Base-by-base conservation (phyloP, 2,888 invertebrate genomes). In the Amphiduros pacificus region DNA sequence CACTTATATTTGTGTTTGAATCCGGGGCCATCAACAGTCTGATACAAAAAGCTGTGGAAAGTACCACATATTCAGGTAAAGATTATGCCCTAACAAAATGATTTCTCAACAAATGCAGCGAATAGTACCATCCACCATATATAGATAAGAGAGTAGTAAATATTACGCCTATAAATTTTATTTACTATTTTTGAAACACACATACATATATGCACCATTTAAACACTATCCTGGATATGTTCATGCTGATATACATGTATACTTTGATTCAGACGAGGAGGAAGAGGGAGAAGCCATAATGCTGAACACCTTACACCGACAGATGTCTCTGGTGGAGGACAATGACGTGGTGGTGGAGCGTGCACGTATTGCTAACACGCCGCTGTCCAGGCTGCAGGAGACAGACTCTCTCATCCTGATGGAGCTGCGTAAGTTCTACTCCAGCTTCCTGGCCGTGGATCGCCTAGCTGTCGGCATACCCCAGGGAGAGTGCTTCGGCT, bases 401-500 rank as follows among this genome's bases (percentile, higher is more conserved):
- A 66, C 69, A 20, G 74, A 87, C 69, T 85, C 87, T n/a, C 76
- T 90, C 70, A 70, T 89, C 3, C 87, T 88, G 0, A 76, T 85
- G 54, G 73, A 87, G 65, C 84, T 94, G 9, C 87, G 89, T 22
- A 94, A 94, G 80, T 84, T 82, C 48, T 94, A 93, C 75, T 81
- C 88, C 87, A 50, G 52, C 14, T 86, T 91, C 65, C 80, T 89
- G 60, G 93, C 92, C 0, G 93, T 94, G 0, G 89, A 91, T 77
- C 89, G 89, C 71, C 83, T 91, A 4, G 89, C 85, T 75, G 76
- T 87, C 77, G 89, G 87, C 52, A 87, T 91, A 0, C 87, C 86
- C 61, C 85, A 88, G 64, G 87, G 87, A 6, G 92, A 89, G 85
- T 92, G 92, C 79, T 92, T 92, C 70, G 92, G 91, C 0, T 83